Evolutionary conservation across 2,113 vertebrate species (phyloP), one percentile per base, ranked within the genome.

Genomic region (Boulengeromyrus knoepffleri): DNA sequence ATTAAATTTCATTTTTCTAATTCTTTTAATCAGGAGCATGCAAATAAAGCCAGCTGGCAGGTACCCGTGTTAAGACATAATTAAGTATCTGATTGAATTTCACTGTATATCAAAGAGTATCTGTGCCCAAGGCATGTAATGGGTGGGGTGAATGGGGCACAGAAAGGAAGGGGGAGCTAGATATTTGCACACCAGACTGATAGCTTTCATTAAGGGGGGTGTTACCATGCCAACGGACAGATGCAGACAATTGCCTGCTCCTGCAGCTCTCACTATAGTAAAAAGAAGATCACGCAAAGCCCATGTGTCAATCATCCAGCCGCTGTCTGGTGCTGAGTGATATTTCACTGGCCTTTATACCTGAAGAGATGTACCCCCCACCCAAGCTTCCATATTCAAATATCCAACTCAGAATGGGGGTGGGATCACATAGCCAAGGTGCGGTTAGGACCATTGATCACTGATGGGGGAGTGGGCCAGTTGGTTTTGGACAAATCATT

Each of bases 61-160:
- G 92, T 97, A 97, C 95, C 96, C 95, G 93, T 97, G 97, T 97
- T 97, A 96, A 97, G 96, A 97, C 96, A 95, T 98, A 99, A 99
- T 98, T 99, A 99, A 97, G 97, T 95, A 97, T 97, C 95, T 97
- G 97, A 99, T 97, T 98, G 96, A 97, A 98, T 99, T 97, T 97
- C 95, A 95, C 93, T 89, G 95, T 97, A 97, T 97, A 97, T 94
- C 94, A 97, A 97, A 95, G 93, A 95, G 93, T 92, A 94, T 91
- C 92, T 91, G 91, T 5, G 66, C 90, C 93, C 93, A 93, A 89
- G 89, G 90, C 77, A 19, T 53, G 77, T 80, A 27, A 66, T 46
- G 36, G 21, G 5, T 21, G 31, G 8, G 88, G 74, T 7, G 74
- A 31, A n/a, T 50, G 52, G 53, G 93, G 94, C 93, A 92, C 88